These are phyloP conservation scores for Hydrocynus forskahlii DNA, from an alignment of 2,797 vertebrate species.

Conservation along the genomic window DNA sequence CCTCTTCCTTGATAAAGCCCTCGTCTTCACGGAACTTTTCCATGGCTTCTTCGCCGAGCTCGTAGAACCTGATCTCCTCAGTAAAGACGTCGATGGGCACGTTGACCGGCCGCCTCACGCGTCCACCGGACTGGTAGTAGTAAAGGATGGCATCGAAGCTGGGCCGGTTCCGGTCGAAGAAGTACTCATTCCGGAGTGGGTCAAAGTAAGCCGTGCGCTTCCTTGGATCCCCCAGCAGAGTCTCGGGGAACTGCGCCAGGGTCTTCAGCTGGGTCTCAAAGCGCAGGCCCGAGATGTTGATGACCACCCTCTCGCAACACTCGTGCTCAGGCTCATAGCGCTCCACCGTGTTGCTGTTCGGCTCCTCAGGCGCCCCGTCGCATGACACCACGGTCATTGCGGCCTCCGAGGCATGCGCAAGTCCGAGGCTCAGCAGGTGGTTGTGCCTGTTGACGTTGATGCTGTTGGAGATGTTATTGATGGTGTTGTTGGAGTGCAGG, in stretches of 20 bases:
- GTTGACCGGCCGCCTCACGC: constrained; percentile 93
- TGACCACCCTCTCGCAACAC: constrained; percentile 96
- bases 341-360: constrained; percentile 67
- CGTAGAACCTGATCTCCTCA: constrained; percentile 97
- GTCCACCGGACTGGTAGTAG: constrained; percentile 96
- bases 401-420: constrained; percentile 67
- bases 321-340: constrained; percentile 87
- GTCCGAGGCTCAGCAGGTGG: not conserved
- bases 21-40: constrained; percentile 98
- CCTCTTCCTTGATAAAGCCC: constrained; percentile 97
- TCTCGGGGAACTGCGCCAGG: constrained; percentile 95
- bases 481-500: constrained; percentile 77
- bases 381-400: constrained; percentile 92
- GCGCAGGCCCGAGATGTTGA: constrained; percentile 96
- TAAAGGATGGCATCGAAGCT: constrained; percentile 98
- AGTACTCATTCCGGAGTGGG: constrained; percentile 97
- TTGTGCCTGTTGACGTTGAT: not conserved
- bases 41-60: constrained; percentile 97
- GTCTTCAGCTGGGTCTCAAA: constrained; percentile 99
- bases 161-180: constrained; percentile 96
- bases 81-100: constrained; percentile 99
- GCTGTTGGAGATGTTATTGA: constrained; percentile 4
- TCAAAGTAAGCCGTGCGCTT: constrained; percentile 98
- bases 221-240: constrained; percentile 93
- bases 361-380: constrained; percentile 89